Base-by-base conservation (phyloP, 2,113 vertebrate species). In the Strix uralensis region DNA sequence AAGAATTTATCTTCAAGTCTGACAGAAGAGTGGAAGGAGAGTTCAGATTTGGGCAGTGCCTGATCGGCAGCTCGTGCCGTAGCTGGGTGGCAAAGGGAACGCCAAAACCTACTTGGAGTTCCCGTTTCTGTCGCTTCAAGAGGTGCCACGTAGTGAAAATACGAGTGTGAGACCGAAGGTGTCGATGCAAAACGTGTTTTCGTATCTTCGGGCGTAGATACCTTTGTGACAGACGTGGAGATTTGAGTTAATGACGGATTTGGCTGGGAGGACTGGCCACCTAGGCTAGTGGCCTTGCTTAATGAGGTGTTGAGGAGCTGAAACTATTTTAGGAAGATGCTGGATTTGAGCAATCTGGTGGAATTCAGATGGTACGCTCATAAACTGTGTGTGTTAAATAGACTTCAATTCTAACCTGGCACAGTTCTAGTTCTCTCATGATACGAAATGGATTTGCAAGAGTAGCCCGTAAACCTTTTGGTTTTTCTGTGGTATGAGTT, bases 381-480 rank as follows among this genome's bases (percentile, higher is more conserved):
- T 36, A 25, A 23, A 5, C 14, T 9, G 7, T 9, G 4, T 13
- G 5, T 14, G 18, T 70, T 47, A 34, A 73, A 40, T 38, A 34
- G 77, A 16, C 46, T 54, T 3, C 3, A 9, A 4, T 49, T 66
- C 7, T 25, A 44, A 23, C 23, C 26, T 44, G 13, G 8, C 62
- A 2, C 17, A 5, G 0, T 44, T 67, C 32, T 5, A 7, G 18
- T 34, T n/a, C n/a, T 29, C 27, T 88, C 8, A 0, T 25, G 30
- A 5, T 22, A 42, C 18, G 42, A 15, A 51, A 11, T 2, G 10
- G 21, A 30, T 51, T 46, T 67, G 38, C 11, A 52, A 61, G 75
- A 83, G 51, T 2, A 61, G 34, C 36, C 2, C 0, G 0, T 32
- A 38, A 59, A 44, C 0, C 3, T 4, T 14, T 59, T n/a, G 0